phyloP scores from a whole-genome alignment of 1,140 invertebrate genomes.

The Caenorhabditis remanei region DNA sequence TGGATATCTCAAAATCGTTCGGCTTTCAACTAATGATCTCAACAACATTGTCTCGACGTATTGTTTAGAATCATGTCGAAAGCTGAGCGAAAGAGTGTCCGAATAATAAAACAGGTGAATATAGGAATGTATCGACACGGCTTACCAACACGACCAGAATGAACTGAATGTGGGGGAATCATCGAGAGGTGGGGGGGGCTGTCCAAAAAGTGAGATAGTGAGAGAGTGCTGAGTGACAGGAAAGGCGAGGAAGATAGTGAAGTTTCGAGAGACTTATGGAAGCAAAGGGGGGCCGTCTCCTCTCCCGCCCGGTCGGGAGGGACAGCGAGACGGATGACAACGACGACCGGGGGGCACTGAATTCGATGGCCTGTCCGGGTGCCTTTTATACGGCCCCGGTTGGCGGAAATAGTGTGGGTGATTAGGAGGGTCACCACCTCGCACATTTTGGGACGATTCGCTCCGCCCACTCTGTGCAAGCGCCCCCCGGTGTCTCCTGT shows the following conservation, averaged over 20 bases:
- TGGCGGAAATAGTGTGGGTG: constrained; percentile 14
- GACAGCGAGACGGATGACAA: not conserved
- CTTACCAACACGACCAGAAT: no score
- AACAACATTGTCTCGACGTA: constrained; percentile 14
- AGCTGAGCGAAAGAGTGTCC: constrained; percentile 54
- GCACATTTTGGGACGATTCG: constrained; percentile 53
- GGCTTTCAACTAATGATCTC: constrained; percentile 55
- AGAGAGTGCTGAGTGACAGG: not conserved
- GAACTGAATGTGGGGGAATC: no score
- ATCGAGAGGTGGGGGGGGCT: no score
- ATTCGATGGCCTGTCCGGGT: constrained; percentile 19
- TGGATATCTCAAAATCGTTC: constrained; percentile 48
- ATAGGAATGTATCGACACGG: not conserved
- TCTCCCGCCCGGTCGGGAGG: not conserved
- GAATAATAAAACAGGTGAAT: not conserved
- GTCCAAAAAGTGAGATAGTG: no score
- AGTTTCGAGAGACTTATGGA: constrained; percentile 6
- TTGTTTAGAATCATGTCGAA: constrained; percentile 54
- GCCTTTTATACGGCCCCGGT: constrained; percentile 34
- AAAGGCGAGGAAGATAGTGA: not conserved
- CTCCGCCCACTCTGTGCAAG: constrained; percentile 51
- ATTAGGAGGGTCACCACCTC: constrained; percentile 15
- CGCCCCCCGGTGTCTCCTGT: not conserved
- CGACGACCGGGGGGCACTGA: not conserved
- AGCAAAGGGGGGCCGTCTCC: not conserved